A percentile compares a stretch with the other conserved stretches of the same genome.
These are phyloP conservation scores for Semnornis frantzii DNA, from an alignment of 2,113 vertebrate genomes.

Conservation along the genomic window DNA sequence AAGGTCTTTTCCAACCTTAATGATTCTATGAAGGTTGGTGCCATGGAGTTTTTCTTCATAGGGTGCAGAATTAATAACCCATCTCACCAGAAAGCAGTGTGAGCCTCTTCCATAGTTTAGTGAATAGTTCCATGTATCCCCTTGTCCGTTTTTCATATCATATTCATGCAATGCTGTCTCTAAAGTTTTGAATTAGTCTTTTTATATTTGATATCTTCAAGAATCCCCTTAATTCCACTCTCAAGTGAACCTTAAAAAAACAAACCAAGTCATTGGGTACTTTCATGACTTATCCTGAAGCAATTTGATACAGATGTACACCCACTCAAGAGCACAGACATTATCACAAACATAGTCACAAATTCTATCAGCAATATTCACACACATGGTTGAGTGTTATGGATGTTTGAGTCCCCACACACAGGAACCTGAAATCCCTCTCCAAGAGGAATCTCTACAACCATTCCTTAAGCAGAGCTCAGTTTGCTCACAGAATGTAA, in stretches of 20 bases:
- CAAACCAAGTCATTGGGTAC: background rate
- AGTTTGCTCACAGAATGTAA: background rate
- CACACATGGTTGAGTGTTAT: background rate
- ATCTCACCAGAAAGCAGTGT: background rate
- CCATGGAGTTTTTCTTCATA: background rate
- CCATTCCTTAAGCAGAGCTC: background rate
- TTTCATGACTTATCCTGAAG: background rate
- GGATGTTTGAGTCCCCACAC: accelerated
- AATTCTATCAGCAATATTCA: background rate
- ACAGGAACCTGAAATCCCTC: background rate
- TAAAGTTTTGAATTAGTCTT: background rate
- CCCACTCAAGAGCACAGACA: background rate
- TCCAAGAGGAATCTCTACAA: background rate
- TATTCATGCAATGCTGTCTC: background rate
- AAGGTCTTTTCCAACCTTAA: too few species aligned
- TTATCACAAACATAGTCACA: background rate
- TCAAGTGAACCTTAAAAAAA: background rate
- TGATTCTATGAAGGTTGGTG: background rate
- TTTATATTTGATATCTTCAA: background rate
- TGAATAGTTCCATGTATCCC: background rate
- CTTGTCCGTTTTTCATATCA: background rate
- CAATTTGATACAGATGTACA: background rate
- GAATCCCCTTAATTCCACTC: background rate
- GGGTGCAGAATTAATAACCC: background rate
- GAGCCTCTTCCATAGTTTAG: background rate